Evolutionary conservation across 2,888 invertebrate genomes (phyloP).

Genomic region (Pollenia griseotomentosa): DNA sequence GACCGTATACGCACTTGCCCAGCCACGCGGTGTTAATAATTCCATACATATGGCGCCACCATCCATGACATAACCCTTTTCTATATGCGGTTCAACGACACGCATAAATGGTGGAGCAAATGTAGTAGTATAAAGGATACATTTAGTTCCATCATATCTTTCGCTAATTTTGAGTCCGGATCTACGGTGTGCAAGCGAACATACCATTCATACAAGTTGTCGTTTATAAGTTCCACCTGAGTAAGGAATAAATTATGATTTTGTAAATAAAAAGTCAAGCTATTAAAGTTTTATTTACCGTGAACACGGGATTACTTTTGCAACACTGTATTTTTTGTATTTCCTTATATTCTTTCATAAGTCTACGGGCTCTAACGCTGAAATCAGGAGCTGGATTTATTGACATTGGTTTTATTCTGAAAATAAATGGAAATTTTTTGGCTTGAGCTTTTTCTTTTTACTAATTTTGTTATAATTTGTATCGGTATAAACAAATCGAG

Average conservation of each 20-base stretch:
- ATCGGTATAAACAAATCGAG: too few relatives aligned
- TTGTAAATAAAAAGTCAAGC: neutral
- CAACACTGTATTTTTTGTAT: conserved; percentile 90
- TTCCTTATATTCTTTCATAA: conserved; percentile 94
- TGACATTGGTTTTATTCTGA: conserved; percentile 67
- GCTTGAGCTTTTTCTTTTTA: too few relatives aligned
- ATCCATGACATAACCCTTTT: conserved; percentile 95
- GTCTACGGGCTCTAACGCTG: conserved; percentile 89
- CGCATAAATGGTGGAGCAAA: conserved; percentile 95
- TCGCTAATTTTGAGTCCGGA: conserved; percentile 92
- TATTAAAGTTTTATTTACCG: conserved; percentile 84
- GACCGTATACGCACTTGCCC: conserved; percentile 94
- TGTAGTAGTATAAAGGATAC: conserved; percentile 90
- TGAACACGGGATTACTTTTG: conserved; percentile 90
- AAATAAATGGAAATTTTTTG: neutral
- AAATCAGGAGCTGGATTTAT: conserved; percentile 84
- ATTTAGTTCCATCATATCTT: conserved; percentile 91
- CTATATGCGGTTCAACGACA: conserved; percentile 91
- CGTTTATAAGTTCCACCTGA: conserved; percentile 92
- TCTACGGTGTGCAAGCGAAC: conserved; percentile 92
- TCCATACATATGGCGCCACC: conserved; percentile 96
- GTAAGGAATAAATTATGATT: neutral
- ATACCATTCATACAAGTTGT: conserved; percentile 95
- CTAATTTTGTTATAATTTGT: too few relatives aligned
- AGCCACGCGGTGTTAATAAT: conserved; percentile 92